A percentile compares a stretch with the other conserved stretches of the same genome.
Evolutionary conservation across 2,113 vertebrate genomes (phyloP).

Genomic region (Corvus cornix): DNA sequence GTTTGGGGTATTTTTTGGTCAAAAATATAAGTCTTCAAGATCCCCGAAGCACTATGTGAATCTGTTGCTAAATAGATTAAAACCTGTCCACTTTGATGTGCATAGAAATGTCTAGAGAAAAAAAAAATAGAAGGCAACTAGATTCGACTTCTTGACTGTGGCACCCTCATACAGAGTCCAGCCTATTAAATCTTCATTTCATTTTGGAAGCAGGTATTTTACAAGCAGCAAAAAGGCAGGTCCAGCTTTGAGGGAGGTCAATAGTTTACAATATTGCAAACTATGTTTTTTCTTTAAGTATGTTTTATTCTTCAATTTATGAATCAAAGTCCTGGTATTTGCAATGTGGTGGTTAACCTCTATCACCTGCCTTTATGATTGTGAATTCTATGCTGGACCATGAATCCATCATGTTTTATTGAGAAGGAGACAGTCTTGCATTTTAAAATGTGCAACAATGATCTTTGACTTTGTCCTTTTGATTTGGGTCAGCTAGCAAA

Average conservation of each 20-base stretch:
- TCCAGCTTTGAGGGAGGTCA: slow-evolving; percentile 1
- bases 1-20: neutral
- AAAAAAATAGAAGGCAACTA: neutral
- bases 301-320: slow-evolving; percentile 19
- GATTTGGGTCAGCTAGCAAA: slow-evolving; percentile 59
- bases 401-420: slow-evolving; percentile 66
- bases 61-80: neutral
- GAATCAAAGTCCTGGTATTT: slow-evolving; percentile 19
- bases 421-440: slow-evolving; percentile 50
- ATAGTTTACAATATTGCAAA: neutral
- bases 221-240: neutral
- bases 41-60: neutral
- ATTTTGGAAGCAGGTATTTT: neutral
- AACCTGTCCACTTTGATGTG: neutral
- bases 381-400: slow-evolving; percentile 25
- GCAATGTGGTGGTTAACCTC: slow-evolving; percentile 61
- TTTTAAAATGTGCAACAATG: slow-evolving; percentile 53
- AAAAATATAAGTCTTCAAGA: neutral
- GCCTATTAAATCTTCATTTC: neutral
- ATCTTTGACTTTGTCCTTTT: slow-evolving; percentile 64
- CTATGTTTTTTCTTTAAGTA: neutral
- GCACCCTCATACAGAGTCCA: neutral
- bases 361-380: slow-evolving; percentile 37
- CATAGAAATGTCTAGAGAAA: neutral
- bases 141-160: neutral